These are phyloP conservation scores for Pygmarrhopalites habei DNA, from an alignment of 1,140 invertebrate genomes.

Conservation along the genomic window DNA sequence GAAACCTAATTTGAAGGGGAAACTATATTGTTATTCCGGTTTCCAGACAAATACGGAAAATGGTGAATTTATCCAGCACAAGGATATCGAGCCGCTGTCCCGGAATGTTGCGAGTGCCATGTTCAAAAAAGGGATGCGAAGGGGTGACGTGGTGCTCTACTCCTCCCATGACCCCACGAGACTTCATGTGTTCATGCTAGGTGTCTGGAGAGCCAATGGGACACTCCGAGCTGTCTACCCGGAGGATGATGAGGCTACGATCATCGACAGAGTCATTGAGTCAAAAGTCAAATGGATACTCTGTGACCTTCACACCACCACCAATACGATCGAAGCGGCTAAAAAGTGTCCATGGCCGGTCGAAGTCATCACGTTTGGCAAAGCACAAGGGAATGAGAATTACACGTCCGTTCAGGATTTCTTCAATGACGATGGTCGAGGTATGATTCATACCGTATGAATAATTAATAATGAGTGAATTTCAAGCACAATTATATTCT, in stretches of 20 bases:
- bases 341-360: background rate
- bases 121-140: slow-evolving; percentile 22
- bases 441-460: too few species aligned
- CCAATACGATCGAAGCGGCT: background rate
- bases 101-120: slow-evolving; percentile 23
- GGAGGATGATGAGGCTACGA: slow-evolving; percentile 30
- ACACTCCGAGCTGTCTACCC: slow-evolving; percentile 14
- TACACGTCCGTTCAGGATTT: slow-evolving; percentile 3
- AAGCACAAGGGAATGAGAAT: background rate
- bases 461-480: too few species aligned
- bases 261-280: background rate
- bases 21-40: too few species aligned
- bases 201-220: slow-evolving; percentile 35
- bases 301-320: background rate
- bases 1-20: too few species aligned
- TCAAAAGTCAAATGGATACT: slow-evolving; percentile 5
- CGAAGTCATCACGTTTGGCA: background rate
- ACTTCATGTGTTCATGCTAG: slow-evolving; percentile 17
- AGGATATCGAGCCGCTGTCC: background rate
- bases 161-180: slow-evolving; percentile 13
- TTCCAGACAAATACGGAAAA: background rate
- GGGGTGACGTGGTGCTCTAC: slow-evolving; percentile 28
- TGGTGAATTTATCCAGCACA: background rate
- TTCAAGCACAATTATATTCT: too few species aligned
- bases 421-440: slow-evolving; percentile 5